These are phyloP conservation scores for Austrolebias charrua DNA, from an alignment of 2,797 vertebrate genomes.

Conservation along the genomic window DNA sequence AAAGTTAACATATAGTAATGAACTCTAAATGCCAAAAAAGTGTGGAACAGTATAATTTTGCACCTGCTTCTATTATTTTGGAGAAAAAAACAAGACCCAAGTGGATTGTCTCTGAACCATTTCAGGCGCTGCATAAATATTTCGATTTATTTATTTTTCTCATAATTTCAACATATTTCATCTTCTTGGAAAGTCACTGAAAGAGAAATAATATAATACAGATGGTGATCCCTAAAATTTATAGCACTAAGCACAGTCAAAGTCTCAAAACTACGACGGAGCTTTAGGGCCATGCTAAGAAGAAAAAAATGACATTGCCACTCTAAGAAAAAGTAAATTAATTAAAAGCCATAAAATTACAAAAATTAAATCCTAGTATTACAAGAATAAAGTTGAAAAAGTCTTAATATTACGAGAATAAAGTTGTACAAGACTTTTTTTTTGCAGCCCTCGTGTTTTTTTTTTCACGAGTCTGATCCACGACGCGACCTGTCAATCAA, in stretches of 20 bases:
- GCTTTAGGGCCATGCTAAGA: too few relatives aligned
- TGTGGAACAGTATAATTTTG: conserved; percentile 15
- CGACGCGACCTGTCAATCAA: too few relatives aligned
- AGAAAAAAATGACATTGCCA: too few relatives aligned
- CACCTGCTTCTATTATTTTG: conserved; percentile 8
- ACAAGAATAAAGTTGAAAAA: too few relatives aligned
- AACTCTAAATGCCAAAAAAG: neutral
- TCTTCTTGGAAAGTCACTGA: conserved; percentile 8
- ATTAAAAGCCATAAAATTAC: too few relatives aligned
- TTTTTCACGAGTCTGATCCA: too few relatives aligned
- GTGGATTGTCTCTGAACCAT: neutral
- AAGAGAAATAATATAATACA: neutral
- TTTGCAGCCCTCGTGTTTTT: too few relatives aligned
- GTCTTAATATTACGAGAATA: too few relatives aligned
- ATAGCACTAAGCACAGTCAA: neutral
- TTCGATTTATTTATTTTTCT: conserved; percentile 1
- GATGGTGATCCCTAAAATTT: neutral
- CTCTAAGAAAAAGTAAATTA: too few relatives aligned
- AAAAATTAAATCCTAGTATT: too few relatives aligned
- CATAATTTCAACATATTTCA: conserved; percentile 12
- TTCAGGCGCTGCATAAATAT: conserved; percentile 6
- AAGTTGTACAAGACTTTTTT: too few relatives aligned
- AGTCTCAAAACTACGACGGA: neutral
- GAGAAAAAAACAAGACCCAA: neutral
- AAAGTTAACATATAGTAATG: neutral